Conservation (phyloP, 1,140 invertebrate genomes). For the Lucilia cuprina region DNA sequence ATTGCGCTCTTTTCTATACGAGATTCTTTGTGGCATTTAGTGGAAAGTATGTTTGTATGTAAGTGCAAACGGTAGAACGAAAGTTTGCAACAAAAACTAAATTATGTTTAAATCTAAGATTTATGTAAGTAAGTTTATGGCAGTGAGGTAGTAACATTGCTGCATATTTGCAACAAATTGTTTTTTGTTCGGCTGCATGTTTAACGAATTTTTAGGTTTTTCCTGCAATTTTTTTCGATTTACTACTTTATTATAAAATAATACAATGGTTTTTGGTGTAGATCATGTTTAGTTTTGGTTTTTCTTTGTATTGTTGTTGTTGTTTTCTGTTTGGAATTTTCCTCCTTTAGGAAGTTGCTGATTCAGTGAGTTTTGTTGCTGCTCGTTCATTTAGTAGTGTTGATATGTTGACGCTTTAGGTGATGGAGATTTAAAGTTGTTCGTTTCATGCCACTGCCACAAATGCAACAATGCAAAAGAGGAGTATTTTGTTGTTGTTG, state of each 20-base stretch:
- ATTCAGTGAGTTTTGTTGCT: neutral
- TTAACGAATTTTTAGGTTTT: neutral
- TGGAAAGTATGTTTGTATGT: neutral
- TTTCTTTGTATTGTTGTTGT: neutral
- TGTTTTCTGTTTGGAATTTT: neutral
- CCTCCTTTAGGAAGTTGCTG: neutral
- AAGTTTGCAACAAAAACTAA: neutral
- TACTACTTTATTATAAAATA: neutral
- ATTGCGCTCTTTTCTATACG: neutral
- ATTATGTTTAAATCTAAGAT: neutral
- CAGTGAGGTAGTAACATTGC: neutral
- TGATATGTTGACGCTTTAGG: slow-evolving; percentile 32
- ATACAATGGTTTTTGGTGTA: neutral
- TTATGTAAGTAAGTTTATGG: neutral
- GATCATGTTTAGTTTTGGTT: neutral
- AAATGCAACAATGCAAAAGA: neutral
- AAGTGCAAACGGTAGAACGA: neutral
- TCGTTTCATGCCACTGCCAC: neutral
- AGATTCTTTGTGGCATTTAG: neutral
- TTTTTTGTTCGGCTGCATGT: neutral
- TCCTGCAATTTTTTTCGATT: neutral
- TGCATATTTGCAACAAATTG: slow-evolving; percentile 10
- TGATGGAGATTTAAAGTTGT: slow-evolving; percentile 30
- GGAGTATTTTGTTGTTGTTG: neutral
- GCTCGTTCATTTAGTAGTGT: neutral